These are phyloP conservation scores for Hydriomena furcata DNA, from an alignment of 2,888 invertebrate genomes.

Conservation along the genomic window DNA sequence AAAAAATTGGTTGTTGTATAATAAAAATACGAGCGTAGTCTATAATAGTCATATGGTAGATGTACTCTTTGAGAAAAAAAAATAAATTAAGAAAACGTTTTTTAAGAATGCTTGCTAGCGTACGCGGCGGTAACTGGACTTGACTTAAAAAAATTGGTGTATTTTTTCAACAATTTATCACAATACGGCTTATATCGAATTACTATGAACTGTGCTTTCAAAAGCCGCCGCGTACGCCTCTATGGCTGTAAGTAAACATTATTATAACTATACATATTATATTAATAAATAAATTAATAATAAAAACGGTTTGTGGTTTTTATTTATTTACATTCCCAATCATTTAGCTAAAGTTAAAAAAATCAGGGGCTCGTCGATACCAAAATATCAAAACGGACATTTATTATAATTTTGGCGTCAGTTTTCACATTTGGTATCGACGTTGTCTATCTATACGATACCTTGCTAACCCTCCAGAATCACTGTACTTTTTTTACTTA, in stretches of 20 bases:
- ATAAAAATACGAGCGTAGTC: conserved; percentile 47
- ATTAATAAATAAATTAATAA: conserved; percentile 83
- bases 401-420: too few relatives aligned
- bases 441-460: too few relatives aligned
- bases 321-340: conserved; percentile 33
- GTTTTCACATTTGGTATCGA: too few relatives aligned
- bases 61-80: conserved; percentile 46
- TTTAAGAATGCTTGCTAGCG: conserved; percentile 62
- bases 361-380: too few relatives aligned
- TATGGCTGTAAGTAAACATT: conserved; percentile 82
- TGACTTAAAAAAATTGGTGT: conserved; percentile 42
- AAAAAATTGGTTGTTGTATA: conserved; percentile 72
- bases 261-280: conserved; percentile 77
- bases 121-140: conserved; percentile 37
- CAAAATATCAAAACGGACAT: too few relatives aligned
- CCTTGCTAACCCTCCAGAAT: too few relatives aligned
- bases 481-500: too few relatives aligned
- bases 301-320: conserved; percentile 64
- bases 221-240: conserved; percentile 46
- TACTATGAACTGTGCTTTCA: conserved; percentile 20
- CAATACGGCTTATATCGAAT: conserved; percentile 38
- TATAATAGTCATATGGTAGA: conserved; percentile 49
- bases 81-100: conserved; percentile 58
- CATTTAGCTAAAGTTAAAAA: too few relatives aligned
- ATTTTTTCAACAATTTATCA: conserved; percentile 47